phyloP scores from a whole-genome alignment of 53 echinoderm and acorn worm genomes.

The Pentamera pediparva region DNA sequence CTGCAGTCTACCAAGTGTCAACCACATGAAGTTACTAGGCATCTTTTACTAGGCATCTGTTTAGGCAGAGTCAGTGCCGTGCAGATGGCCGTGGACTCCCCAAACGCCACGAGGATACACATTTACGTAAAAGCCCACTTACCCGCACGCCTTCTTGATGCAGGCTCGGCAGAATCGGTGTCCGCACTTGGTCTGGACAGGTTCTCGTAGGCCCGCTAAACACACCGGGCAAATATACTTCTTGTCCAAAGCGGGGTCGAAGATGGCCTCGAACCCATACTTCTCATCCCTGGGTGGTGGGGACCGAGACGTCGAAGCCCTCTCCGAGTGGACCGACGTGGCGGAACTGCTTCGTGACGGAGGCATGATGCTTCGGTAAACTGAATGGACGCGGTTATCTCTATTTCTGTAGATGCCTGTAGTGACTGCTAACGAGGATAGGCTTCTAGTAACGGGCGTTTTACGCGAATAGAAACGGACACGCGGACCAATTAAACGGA shows the following conservation, averaged over 20 bases:
- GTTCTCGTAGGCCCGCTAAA: conserved; percentile 71
- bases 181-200: conserved; percentile 94
- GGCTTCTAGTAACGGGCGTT: too few species aligned
- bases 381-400: too few species aligned
- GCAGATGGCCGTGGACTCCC: neutral
- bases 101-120: too few species aligned
- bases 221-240: conserved; percentile 93
- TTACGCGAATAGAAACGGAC: too few species aligned
- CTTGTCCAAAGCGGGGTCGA: conserved; percentile 64
- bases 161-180: conserved; percentile 86
- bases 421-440: too few species aligned
- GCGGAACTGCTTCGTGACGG: conserved; percentile 10
- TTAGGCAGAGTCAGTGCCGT: neutral
- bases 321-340: neutral
- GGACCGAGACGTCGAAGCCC: neutral
- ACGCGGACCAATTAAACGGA: too few species aligned
- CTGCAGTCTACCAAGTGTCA: too few species aligned
- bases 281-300: conserved; percentile 1
- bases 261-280: conserved; percentile 68
- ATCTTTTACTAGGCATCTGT: neutral
- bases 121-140: conserved; percentile 18
- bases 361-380: neutral
- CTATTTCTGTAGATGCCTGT: too few species aligned
- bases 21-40: neutral
- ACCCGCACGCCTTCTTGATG: conserved; percentile 70